Percentiles rank a stretch among this genome's conserved stretches.
Evolutionary conservation across 2,113 vertebrate species (phyloP).

Genomic region (Halichoerus grypus): DNA sequence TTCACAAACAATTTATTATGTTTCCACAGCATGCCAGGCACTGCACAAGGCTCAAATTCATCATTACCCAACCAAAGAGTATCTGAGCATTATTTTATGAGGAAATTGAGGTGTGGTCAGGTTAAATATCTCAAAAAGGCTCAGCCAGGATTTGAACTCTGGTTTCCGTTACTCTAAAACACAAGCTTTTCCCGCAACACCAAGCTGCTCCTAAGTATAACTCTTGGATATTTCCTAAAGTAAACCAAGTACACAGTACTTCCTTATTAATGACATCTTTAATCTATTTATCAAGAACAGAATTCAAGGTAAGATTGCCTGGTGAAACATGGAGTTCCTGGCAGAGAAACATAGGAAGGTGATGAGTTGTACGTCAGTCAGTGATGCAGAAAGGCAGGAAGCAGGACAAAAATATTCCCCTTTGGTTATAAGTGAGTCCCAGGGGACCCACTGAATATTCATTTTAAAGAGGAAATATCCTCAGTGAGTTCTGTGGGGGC

Average conservation of each 20-base stretch:
- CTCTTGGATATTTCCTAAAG: not conserved
- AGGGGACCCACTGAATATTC: conserved; percentile 48
- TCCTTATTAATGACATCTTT: conserved; percentile 10
- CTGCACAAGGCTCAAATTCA: not conserved
- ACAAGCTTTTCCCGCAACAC: not conserved
- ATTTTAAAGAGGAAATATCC: conserved; percentile 64
- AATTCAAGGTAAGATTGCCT: not conserved
- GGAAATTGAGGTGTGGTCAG: not conserved
- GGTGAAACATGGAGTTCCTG: not conserved
- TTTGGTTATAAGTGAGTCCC: conserved; percentile 10
- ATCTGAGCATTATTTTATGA: not conserved
- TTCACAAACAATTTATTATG: not conserved
- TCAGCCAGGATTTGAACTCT: not conserved
- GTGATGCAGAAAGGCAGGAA: conserved; percentile 1
- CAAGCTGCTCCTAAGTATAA: not conserved
- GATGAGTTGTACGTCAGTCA: not conserved
- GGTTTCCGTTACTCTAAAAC: not conserved
- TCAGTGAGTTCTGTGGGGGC: not conserved
- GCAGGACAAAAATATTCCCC: not conserved
- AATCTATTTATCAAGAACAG: not conserved
- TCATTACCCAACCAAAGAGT: not conserved
- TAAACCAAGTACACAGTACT: not conserved
- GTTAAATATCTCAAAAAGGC: conserved; percentile 20
- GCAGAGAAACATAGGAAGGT: not conserved
- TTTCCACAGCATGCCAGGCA: not conserved